A percentile compares a stretch with the other conserved stretches of the same genome.
Evolutionary conservation across 2,888 invertebrate genomes (phyloP).

Genomic region (Polylopha cassiicola): DNA sequence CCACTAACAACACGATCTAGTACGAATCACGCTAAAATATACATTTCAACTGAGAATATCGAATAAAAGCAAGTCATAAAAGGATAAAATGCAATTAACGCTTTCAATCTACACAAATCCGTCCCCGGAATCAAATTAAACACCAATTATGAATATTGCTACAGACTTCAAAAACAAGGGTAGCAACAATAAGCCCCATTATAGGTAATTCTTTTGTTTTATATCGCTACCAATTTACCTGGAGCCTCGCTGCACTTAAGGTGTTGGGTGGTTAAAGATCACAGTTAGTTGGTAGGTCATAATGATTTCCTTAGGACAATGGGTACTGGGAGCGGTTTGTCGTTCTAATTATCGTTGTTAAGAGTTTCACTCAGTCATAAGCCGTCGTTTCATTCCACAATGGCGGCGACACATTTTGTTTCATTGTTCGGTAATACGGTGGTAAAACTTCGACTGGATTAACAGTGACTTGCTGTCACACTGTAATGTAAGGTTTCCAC

Average conservation of each 20-base stretch:
- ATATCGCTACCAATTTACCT: conserved; percentile 9
- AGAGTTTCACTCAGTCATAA: conserved; percentile 44
- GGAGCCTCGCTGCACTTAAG: conserved; percentile 5
- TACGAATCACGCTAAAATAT: too few species aligned
- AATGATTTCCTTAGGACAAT: conserved; percentile 39
- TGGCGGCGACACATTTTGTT: conserved; percentile 49
- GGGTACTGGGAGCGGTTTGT: conserved; percentile 34
- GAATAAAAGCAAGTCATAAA: too few species aligned
- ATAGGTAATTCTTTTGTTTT: conserved; percentile 9
- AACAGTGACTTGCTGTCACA: conserved; percentile 35
- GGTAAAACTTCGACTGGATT: conserved; percentile 47
- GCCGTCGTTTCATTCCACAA: conserved; percentile 43
- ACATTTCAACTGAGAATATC: too few species aligned
- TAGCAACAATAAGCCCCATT: conserved; percentile 6
- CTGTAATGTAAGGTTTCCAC: conserved; percentile 20
- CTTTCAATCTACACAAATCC: too few species aligned
- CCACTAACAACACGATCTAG: too few species aligned
- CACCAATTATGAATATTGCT: not conserved
- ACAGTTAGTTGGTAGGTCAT: conserved; percentile 25
- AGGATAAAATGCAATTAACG: too few species aligned
- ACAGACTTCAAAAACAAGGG: conserved; percentile 4
- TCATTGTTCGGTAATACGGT: conserved; percentile 53
- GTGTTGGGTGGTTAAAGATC: conserved; percentile 11
- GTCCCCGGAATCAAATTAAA: too few species aligned
- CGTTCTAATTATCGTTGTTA: conserved; percentile 49